phyloP scores from a whole-genome alignment of 2,797 vertebrate species.

The Hemitrygon akajei region DNA sequence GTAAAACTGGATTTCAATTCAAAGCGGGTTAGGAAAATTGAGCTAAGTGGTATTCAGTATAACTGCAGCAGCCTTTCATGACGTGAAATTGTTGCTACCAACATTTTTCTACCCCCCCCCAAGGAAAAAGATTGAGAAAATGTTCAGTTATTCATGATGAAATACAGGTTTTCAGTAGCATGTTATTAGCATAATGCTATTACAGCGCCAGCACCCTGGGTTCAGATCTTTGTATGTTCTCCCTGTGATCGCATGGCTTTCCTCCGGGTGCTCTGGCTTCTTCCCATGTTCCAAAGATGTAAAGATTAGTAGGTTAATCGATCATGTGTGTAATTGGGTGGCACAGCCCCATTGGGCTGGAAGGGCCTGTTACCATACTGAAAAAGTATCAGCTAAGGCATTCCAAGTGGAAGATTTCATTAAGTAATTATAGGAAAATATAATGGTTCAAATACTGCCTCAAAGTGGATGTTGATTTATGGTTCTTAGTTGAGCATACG shows the following conservation, averaged over 20 bases:
- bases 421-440: not conserved
- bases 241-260: too few species aligned
- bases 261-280: too few species aligned
- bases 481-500: not conserved
- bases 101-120: not conserved
- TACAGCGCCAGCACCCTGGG: too few species aligned
- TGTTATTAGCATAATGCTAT: too few species aligned
- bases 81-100: not conserved
- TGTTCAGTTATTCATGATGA: not conserved
- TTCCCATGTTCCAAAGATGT: too few species aligned
- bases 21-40: not conserved
- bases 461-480: not conserved
- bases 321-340: too few species aligned
- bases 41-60: not conserved
- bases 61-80: not conserved
- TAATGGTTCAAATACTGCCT: not conserved
- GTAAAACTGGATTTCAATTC: not conserved
- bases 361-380: too few species aligned
- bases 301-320: too few species aligned
- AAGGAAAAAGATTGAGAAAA: not conserved
- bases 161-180: not conserved
- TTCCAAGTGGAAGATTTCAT: not conserved
- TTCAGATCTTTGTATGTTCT: too few species aligned
- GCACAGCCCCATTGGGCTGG: too few species aligned
- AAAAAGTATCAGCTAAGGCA: too few species aligned